Percentiles rank a stretch among this genome's conserved stretches.
Evolutionary conservation across 1,140 invertebrate genomes (phyloP).

Genomic region (Nixonia krombeini): DNA sequence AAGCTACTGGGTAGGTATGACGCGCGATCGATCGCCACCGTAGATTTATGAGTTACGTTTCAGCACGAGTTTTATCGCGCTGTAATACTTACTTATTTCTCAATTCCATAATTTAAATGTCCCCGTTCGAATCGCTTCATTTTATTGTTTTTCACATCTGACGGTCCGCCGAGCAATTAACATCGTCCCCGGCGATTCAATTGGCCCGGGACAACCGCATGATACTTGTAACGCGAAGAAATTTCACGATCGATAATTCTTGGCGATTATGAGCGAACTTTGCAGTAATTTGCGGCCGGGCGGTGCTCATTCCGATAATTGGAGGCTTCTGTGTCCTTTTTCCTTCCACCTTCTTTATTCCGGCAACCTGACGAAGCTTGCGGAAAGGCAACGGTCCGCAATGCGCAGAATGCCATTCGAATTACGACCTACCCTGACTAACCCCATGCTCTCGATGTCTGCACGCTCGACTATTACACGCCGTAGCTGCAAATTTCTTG

Average conservation of each 20-base stretch:
- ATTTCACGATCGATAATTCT: constrained; percentile 30
- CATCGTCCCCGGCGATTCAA: constrained; percentile 5
- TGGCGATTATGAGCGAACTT: constrained; percentile 24
- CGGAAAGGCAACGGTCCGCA: constrained; percentile 17
- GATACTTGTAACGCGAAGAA: constrained; percentile 6
- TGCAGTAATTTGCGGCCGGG: constrained; percentile 39
- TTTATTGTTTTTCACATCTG: no score
- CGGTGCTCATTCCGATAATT: constrained; percentile 35
- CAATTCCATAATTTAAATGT: no score
- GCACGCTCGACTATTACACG: constrained; percentile 13
- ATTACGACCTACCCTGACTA: constrained; percentile 16
- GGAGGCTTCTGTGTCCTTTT: constrained; percentile 9
- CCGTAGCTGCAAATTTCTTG: constrained; percentile 16
- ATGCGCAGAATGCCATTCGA: constrained; percentile 20
- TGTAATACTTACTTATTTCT: no score
- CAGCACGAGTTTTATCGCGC: no score
- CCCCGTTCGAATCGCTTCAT: no score
- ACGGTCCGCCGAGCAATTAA: no score
- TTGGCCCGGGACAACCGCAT: no score
- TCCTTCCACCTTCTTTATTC: constrained; percentile 8
- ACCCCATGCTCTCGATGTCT: constrained; percentile 4
- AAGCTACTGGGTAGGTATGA: no score
- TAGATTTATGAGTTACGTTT: no score
- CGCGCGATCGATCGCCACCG: no score
- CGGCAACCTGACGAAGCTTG: constrained; percentile 3